phyloP scores from a whole-genome alignment of 2,797 vertebrate species.

The Leptatherina wallacei region DNA sequence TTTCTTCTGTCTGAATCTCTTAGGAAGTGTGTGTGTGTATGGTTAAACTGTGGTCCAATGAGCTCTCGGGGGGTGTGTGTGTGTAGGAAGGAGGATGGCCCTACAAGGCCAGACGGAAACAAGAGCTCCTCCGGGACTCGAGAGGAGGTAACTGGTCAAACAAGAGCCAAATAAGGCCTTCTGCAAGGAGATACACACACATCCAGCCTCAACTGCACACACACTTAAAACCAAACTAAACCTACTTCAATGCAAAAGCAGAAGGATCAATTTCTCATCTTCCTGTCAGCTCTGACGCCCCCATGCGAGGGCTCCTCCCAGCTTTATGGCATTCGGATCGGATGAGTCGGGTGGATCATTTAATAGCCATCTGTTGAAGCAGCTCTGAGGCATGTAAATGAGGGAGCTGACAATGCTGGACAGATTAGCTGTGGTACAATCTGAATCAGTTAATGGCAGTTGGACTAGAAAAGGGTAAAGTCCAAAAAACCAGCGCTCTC shows the following conservation, averaged over 20 bases:
- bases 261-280: conserved; percentile 4
- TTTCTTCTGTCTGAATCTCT: conserved; percentile 22
- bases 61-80: conserved; percentile 45
- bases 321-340: conserved; percentile 24
- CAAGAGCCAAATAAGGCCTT: conserved; percentile 90
- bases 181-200: conserved; percentile 60
- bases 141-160: conserved; percentile 85
- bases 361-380: conserved; percentile 48
- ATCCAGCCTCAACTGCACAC: conserved; percentile 37
- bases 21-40: conserved; percentile 16
- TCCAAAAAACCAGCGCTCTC: conserved; percentile 40
- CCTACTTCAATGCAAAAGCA: conserved; percentile 8
- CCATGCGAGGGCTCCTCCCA: conserved; percentile 37
- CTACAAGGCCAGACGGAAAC: conserved; percentile 88
- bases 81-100: conserved; percentile 78
- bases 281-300: conserved; percentile 3
- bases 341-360: conserved; percentile 61
- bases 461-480: conserved; percentile 52
- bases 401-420: conserved; percentile 25
- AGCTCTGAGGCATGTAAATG: conserved; percentile 36
- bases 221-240: conserved; percentile 20
- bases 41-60: conserved; percentile 51
- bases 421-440: conserved; percentile 32
- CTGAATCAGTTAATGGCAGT: conserved; percentile 50
- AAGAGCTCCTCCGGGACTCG: conserved; percentile 74